Base-by-base conservation (phyloP, 2,797 vertebrate genomes). In the Molossus molossus region DNA sequence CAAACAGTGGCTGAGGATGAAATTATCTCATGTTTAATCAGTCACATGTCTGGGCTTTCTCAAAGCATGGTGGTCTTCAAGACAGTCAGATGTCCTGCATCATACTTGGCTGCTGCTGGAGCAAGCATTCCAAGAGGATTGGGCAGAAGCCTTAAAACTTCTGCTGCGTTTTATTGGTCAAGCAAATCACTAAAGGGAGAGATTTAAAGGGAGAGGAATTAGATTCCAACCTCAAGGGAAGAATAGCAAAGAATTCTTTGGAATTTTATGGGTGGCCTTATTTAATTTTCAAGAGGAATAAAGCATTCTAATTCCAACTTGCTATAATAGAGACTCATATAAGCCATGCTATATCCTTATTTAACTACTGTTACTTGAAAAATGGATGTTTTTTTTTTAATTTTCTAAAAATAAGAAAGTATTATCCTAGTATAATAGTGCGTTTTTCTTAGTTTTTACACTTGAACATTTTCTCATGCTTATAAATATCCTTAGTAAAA, bases 351-450 rank as follows among this genome's bases (percentile, higher is more conserved):
- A 18, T 65, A 2, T 50, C 50, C 25, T 89, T 50, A 65, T 29
- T 72, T 92, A 77, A 37, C 62, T 85, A n/a, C 57, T 89, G 4
- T 50, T 69, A 5, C 29, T 89, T 53, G 9, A 67, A 55, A 72
- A 72, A 55, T 9, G n/a, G 40, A 85, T 40, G 17, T 27, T 77
- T 37, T 73, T 75, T 70, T 86, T 40, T 86, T 37, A 50, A 45
- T 75, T 67, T 94, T 80, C 69, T 55, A 55, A 76, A 77, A 76
- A 65, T 82, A 75, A 57, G 37, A 69, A 90, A n/a, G 40, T 87
- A 7, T 58, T 73, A 25, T 70, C 50, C 48, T 50, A 50, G 27
- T 84, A 15, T 45, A 33, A 15, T 57, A 21, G 62, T 83, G 73
- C 73, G 57, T 53, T 53, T 53, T 58, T 72, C 23, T 40, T 60